Conservation (phyloP, 2,113 vertebrate species). For the Dromaius novaehollandiae region DNA sequence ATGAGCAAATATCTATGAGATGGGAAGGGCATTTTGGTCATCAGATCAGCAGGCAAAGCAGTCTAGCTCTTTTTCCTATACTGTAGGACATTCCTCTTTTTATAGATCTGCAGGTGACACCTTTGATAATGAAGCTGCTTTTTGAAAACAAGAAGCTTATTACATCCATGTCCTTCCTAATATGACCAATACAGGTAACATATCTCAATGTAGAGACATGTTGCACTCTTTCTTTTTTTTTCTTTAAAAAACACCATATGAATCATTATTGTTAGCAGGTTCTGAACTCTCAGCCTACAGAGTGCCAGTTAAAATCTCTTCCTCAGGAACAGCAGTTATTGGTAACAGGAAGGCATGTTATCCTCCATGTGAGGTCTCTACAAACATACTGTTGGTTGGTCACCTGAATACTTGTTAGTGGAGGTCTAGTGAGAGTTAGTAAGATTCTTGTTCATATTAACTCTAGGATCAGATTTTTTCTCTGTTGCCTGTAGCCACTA, state of each 20-base stretch:
- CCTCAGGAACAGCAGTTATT: neutral
- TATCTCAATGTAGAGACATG: rapidly evolving
- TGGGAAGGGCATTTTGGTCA: neutral
- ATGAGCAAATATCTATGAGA: neutral
- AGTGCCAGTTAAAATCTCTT: neutral
- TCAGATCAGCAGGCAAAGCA: neutral
- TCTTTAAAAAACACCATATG: neutral
- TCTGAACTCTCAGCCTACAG: neutral
- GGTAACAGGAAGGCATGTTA: neutral
- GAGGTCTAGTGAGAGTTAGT: neutral
- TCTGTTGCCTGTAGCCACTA: neutral
- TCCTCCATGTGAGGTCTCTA: neutral
- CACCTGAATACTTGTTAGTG: neutral
- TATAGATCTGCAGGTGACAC: neutral
- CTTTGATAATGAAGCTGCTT: neutral
- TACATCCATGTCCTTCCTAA: neutral
- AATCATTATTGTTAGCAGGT: neutral
- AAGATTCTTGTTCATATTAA: neutral
- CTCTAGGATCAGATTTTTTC: neutral
- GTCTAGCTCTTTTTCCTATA: neutral
- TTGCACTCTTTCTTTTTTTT: neutral
- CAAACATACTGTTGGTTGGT: neutral
- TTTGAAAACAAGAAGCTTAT: neutral
- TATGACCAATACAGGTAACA: neutral
- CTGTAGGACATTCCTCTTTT: neutral